phyloP scores from a whole-genome alignment of 2,888 invertebrate species.

The Villa cingulata region DNA sequence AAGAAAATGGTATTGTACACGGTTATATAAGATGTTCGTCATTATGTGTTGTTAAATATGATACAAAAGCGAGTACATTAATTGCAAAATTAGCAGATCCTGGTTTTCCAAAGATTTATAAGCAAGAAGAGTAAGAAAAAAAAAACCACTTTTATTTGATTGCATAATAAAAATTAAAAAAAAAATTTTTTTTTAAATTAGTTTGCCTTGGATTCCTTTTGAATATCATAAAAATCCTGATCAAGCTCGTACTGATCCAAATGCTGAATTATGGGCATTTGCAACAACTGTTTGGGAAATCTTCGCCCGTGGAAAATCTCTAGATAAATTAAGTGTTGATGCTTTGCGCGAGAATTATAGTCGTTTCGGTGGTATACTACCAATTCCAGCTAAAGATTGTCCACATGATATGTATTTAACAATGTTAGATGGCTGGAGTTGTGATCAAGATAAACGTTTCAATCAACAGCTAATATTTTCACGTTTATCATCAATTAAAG shows the following conservation, averaged over 20 bases:
- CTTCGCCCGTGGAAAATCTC: constrained; percentile 59
- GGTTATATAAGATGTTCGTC: constrained; percentile 73
- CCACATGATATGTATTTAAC: constrained; percentile 60
- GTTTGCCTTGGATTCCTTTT: constrained; percentile 81
- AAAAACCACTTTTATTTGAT: constrained; percentile 9
- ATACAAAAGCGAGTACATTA: constrained; percentile 47
- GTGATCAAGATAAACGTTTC: constrained; percentile 53
- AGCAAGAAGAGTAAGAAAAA: constrained; percentile 53
- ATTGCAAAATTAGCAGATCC: constrained; percentile 74
- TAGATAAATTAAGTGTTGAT: constrained; percentile 25
- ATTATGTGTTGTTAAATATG: constrained; percentile 61
- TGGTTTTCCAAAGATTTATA: constrained; percentile 50
- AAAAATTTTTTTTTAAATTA: constrained; percentile 33
- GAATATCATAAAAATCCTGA: constrained; percentile 62
- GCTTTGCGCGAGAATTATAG: constrained; percentile 20
- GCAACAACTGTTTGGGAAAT: constrained; percentile 89
- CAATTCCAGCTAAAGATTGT: constrained; percentile 53
- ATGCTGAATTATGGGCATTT: constrained; percentile 82
- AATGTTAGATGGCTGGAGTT: constrained; percentile 70
- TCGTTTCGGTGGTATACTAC: constrained; percentile 43
- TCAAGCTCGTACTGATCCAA: constrained; percentile 48
- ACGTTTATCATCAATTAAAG: constrained; percentile 23
- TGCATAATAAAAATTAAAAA: too few relatives aligned
- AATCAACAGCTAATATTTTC: constrained; percentile 68
- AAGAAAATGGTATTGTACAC: constrained; percentile 69